Evolutionary conservation across 2,888 invertebrate species (phyloP), one percentile per base, ranked within the genome.

Genomic region (Morpho deidamia): DNA sequence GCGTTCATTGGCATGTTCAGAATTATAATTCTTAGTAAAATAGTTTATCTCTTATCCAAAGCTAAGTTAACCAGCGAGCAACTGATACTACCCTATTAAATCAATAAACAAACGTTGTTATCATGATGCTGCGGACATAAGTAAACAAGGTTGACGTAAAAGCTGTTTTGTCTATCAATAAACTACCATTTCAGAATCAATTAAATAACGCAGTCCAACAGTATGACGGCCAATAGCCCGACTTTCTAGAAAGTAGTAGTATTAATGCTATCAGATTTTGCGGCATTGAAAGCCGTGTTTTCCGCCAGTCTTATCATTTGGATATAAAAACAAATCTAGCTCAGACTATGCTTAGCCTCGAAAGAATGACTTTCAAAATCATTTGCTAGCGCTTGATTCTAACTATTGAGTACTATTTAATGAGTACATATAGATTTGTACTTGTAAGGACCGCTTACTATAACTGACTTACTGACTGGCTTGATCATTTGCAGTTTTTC

Each of bases 261-360:
- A 52, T 54, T 46, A 53, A 55, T 54, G 55, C 69, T 74, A 75
- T 70, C 70, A 60, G 62, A 70, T 71, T 70, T 68, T 64, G 70
- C 66, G 61, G 65, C 63, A 70, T 68, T 73, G 69, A 72, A 74
- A 73, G 68, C 71, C 63, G 67, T 66, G 70, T 69, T 71, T 70
- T 67, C 64, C 71, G 49, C 56, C 45, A 69, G 56, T 64, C 69
- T 71, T 83, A 83, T 83, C 82, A 48, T 44, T 58, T 60, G 56
- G 58, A 65, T 79, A 79, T 83, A 81, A 78, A 77, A 74, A 62
- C 65, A 79, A 79, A 81, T 83, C 69, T 72, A 84, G 79, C 78
- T 82, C 71, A 70, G 53, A 53, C 23, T 23, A 23, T 23, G 23
- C 23, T 23, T 23, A 23, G 23, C 23, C 23, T 23, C 23, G 23